Evolutionary conservation across 2,113 vertebrate genomes (phyloP).

Genomic region (Prunella himalayana): DNA sequence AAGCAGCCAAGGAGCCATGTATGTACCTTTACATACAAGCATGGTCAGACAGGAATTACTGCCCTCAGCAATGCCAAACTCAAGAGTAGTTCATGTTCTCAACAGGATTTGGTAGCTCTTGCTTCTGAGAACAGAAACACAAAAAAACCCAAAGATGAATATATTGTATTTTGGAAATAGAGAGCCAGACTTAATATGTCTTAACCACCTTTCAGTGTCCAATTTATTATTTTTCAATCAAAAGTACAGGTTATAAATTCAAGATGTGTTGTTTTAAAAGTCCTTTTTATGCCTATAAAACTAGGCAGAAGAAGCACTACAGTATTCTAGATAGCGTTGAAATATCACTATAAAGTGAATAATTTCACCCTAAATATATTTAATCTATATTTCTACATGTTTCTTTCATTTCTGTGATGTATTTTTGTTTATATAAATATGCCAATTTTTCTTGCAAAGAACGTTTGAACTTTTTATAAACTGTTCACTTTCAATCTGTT

Average conservation of each 20-base stretch:
- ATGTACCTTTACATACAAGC: rapidly evolving
- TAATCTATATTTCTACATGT: background rate
- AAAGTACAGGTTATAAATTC: background rate
- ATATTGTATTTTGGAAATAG: background rate
- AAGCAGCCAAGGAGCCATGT: background rate
- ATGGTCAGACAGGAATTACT: background rate
- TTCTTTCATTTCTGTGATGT: background rate
- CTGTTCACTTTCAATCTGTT: background rate
- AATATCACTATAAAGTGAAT: background rate
- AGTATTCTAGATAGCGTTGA: background rate
- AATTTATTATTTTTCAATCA: background rate
- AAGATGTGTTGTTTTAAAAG: background rate
- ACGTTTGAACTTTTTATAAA: background rate
- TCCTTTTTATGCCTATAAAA: background rate
- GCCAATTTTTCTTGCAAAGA: background rate
- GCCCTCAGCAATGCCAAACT: background rate
- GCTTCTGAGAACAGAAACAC: background rate
- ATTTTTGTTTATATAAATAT: background rate
- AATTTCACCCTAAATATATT: background rate
- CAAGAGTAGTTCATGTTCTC: background rate
- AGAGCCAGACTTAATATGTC: background rate
- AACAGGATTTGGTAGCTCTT: background rate
- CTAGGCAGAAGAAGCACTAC: background rate
- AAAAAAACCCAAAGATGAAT: rapidly evolving
- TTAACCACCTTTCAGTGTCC: background rate